Evolutionary conservation across 2,888 invertebrate species (phyloP).

Genomic region (Xestoiulus laeticollis): DNA sequence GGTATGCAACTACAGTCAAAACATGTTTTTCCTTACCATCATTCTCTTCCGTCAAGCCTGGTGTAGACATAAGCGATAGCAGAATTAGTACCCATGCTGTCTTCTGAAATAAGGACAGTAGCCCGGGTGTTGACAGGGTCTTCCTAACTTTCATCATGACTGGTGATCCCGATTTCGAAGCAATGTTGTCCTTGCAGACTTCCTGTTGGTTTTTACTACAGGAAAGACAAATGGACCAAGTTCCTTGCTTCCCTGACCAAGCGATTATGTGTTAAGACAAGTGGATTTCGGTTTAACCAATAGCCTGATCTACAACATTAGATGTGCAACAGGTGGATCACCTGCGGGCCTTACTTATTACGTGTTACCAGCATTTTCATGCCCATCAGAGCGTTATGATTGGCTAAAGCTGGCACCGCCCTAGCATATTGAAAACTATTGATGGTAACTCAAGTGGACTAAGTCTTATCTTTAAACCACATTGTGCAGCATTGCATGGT

Average conservation of each 20-base stretch:
- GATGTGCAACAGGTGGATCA: conserved; percentile 20
- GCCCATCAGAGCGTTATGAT: background rate
- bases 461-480: conserved; percentile 11
- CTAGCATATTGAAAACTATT: background rate
- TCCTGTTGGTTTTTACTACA: background rate
- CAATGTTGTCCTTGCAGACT: background rate
- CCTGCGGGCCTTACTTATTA: background rate
- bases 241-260: background rate
- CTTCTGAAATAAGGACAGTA: background rate
- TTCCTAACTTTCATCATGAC: background rate
- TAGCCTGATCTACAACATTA: conserved; percentile 3
- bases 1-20: too few relatives aligned
- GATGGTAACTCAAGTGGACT: background rate
- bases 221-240: background rate
- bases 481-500: background rate
- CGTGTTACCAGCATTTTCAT: background rate
- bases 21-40: background rate
- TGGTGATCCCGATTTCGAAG: background rate
- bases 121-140: background rate
- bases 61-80: background rate
- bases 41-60: background rate
- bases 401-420: background rate
- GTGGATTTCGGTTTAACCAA: conserved; percentile 5
- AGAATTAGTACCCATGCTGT: background rate
- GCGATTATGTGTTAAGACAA: background rate